Evolutionary conservation across 2,113 vertebrate species (phyloP).

Genomic region (Ceyx melanurus): DNA sequence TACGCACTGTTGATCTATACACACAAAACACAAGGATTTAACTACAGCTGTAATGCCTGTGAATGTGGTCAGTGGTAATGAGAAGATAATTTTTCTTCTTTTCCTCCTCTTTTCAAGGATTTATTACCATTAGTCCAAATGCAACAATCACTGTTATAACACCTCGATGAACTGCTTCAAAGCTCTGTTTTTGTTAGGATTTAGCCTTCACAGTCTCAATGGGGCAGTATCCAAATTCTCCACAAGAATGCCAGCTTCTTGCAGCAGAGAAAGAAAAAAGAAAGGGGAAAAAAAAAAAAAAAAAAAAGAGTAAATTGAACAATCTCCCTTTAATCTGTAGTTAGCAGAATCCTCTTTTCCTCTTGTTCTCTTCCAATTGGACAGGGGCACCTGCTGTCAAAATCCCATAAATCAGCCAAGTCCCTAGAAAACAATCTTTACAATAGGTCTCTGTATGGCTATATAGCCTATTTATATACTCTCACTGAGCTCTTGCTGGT

Average conservation of each 20-base stretch:
- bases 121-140: not conserved
- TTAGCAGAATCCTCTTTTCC: constrained; percentile 33
- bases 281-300: not conserved
- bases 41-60: not conserved
- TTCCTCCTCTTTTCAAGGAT: not conserved
- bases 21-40: not conserved
- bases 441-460: not conserved
- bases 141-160: not conserved
- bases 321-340: constrained; percentile 23
- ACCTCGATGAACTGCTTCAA: not conserved
- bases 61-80: not conserved
- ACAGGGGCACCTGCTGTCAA: constrained; percentile 19
- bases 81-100: not conserved
- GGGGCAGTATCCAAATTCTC: not conserved
- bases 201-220: not conserved
- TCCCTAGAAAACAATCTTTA: constrained; percentile 23
- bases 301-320: not conserved
- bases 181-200: not conserved
- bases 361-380: constrained; percentile 9
- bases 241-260: not conserved
- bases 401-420: constrained; percentile 27
- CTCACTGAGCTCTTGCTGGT: not conserved
- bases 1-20: not conserved
- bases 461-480: not conserved
- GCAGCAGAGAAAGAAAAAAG: not conserved